Base-by-base conservation (phyloP, 2,113 vertebrate species). In the Ramphastos sulfuratus region DNA sequence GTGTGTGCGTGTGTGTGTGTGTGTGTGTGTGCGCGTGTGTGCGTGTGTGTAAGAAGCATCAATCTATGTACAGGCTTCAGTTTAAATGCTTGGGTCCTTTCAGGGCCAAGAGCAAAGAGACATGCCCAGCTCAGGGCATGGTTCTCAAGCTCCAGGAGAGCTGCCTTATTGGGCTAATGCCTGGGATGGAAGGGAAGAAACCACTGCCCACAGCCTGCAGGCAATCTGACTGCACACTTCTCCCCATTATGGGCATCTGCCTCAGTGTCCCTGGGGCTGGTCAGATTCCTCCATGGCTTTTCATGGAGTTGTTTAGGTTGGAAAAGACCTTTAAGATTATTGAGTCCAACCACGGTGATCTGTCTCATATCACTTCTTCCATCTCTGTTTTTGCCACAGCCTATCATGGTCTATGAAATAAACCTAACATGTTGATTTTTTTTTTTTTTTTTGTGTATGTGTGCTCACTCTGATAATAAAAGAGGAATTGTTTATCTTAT, bases 401-500 rank as follows among this genome's bases (percentile, higher is more conserved):
- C 86, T 76, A 4, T 54, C 24, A 6, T 11, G 80, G 59, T 69
- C 90, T 85, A 76, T 70, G 83, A 59, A 78, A 65, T 75, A 88
- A 91, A 61, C 27, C 19, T 83, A 71, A 70, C 61, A 27, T 78
- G 76, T 77, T 91, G 72, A 91, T 93, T 92, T 75, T 39, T 39
- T 9, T 39, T 8, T 37, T 7, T 39, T 8, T 39, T 8, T 39
- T 4, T 82, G 42, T 76, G 80, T 39, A 18, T 92, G 64, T 82
- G 60, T 88, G 4, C 42, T 85, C 28, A 33, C 60, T 63, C 83
- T 48, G 90, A 85, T 83, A 94, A 93, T 97, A 95, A 96, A 96
- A 96, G 92, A 58, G n/a, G 80, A 94, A 60, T 93, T 94, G 70
- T 96, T 97, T 93, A 61, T 96, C 85, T 95, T 95, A 91, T 65